Base-by-base conservation (phyloP, 2,888 invertebrate species). In the Brassicogethes aeneus region DNA sequence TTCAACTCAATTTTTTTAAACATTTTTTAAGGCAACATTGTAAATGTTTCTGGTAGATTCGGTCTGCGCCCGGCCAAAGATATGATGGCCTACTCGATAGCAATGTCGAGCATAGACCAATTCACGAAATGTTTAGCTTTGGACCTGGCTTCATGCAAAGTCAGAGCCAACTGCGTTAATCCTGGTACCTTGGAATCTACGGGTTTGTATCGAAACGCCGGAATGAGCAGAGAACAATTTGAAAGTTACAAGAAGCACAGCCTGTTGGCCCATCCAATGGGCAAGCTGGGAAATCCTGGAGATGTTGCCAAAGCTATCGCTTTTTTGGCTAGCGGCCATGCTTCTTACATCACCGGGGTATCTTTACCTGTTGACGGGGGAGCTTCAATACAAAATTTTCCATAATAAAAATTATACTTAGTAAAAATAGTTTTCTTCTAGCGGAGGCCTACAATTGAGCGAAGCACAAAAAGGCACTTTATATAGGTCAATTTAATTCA, bases 111-210 rank as follows among this genome's bases (percentile, higher is more conserved):
- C 1, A 72, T 96, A 0, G 96, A 97, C 68, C 95, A 96, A 64
- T 81, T 97, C 48, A 97, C 96, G 0, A 76, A 85, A 52, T 94
- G 93, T 64, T 77, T 85, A 2, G 94, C 96, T 2, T 69, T 97
- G 41, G 95, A 90, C 59, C 63, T 90, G 38, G 89, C 86, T 12
- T 57, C 76, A 0, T 84, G 86, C 65, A 79, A 84, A 41, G 87
- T 94, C 0, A 71, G 94, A 42, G 91, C 90, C 0, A 94, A 94
- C 66, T 79, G 83, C 48, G 90, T 94, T 0, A 92, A 92, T 66
- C 95, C 95, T n/a, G 95, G 95, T 37, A 94, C 95, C 0, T 83
- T 86, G 14, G 65, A 86, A 1, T n/a, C n/a, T n/a, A 95, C 94
- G 0, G 85, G 92, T 62, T 65, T 94, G 17, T 94, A 95, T 55